Evolutionary conservation across 2,797 vertebrate species (phyloP).

Genomic region (Enteromius fasciolatus): DNA sequence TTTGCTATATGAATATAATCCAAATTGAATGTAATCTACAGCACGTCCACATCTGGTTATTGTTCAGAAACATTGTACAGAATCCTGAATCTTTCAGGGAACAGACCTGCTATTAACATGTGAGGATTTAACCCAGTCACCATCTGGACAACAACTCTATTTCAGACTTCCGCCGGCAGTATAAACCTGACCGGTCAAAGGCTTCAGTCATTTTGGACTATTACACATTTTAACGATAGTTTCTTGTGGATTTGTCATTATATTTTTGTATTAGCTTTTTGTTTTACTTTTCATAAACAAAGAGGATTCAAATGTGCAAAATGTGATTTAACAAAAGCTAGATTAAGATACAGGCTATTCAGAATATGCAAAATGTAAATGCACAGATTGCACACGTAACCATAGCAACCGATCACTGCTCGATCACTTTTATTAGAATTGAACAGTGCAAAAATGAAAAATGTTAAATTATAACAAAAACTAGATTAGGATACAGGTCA

Average conservation of each 20-base stretch:
- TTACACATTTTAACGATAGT: background rate
- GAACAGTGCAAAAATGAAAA: too few relatives aligned
- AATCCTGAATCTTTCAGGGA: conserved; percentile 11
- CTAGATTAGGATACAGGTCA: background rate
- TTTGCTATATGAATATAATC: background rate
- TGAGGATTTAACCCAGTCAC: conserved; percentile 35
- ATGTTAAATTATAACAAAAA: background rate
- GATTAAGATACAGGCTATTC: background rate
- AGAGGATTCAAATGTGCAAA: background rate
- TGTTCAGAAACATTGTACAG: conserved; percentile 10
- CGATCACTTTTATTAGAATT: background rate
- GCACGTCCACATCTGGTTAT: conserved; percentile 7
- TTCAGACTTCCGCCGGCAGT: conserved; percentile 12
- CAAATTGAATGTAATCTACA: background rate
- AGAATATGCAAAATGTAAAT: background rate
- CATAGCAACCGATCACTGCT: background rate
- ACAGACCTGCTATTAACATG: conserved; percentile 36
- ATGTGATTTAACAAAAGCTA: background rate
- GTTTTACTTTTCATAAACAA: background rate
- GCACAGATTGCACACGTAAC: background rate
- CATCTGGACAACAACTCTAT: conserved; percentile 48
- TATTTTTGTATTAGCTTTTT: background rate
- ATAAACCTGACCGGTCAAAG: background rate
- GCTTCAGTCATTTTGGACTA: background rate
- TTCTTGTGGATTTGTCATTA: background rate